These are phyloP conservation scores for Nibea albiflora DNA, from an alignment of 2,113 vertebrate species.

Conservation along the genomic window DNA sequence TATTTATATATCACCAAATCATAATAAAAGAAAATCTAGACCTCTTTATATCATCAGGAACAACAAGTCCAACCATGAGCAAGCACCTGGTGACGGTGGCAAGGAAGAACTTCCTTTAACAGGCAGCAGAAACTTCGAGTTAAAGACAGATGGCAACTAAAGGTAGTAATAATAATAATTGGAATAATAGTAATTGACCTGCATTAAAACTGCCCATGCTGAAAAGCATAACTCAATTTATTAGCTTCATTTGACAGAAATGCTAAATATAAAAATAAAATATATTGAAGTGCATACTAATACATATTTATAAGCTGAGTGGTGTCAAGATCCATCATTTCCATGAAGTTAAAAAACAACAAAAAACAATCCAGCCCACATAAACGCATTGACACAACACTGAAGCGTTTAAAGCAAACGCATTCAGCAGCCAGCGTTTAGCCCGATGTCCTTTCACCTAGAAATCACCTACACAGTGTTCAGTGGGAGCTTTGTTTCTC, in stretches of 20 bases:
- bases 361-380: constrained; percentile 17
- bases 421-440: constrained; percentile 5
- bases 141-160: no score
- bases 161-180: no score
- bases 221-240: not conserved
- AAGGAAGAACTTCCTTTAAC: no score
- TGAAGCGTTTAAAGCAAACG: not conserved
- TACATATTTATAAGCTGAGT: not conserved
- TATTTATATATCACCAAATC: no score
- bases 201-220: not conserved
- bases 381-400: not conserved
- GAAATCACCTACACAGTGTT: constrained; percentile 60
- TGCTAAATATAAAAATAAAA: not conserved
- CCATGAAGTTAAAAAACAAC: not conserved
- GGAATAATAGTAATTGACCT: not conserved
- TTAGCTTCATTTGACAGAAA: not conserved
- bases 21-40: no score
- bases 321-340: not conserved
- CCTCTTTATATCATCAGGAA: no score
- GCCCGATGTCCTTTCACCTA: constrained; percentile 47
- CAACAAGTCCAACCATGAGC: no score
- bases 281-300: not conserved
- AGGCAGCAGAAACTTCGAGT: no score
- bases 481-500: constrained; percentile 33
- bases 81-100: no score